Conservation (phyloP, 2,888 invertebrate genomes). For the Oscheius myriophilus region DNA sequence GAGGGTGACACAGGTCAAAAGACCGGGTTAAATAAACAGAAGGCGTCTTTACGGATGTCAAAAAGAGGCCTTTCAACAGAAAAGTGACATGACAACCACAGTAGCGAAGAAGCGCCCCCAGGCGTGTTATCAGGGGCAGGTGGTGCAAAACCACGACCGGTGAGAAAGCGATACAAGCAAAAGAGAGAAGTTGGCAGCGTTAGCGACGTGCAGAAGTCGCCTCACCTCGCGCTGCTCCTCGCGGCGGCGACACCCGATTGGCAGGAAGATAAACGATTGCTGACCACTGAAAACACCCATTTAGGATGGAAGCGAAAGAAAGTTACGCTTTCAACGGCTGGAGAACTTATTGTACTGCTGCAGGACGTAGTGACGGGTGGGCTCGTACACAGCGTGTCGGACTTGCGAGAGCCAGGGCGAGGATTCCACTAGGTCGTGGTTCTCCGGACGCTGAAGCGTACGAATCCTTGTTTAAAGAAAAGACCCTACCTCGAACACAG, state of each 20-base stretch:
- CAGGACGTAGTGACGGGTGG: constrained; percentile 44
- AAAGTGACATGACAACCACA: too few relatives aligned
- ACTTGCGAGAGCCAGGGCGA: constrained; percentile 40
- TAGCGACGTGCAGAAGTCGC: background rate
- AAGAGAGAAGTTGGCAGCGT: constrained; percentile 1
- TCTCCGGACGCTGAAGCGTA: constrained; percentile 28
- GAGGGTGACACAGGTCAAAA: too few relatives aligned
- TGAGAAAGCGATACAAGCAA: constrained; percentile 6
- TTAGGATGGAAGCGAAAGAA: background rate
- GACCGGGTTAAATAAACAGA: too few relatives aligned
- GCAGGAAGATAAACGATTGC: too few relatives aligned
- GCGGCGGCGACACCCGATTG: too few relatives aligned
- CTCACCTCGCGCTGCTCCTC: too few relatives aligned
- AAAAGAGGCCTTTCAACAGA: too few relatives aligned
- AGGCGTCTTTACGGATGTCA: too few relatives aligned
- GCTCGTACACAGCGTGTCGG: constrained; percentile 53
- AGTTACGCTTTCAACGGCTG: background rate
- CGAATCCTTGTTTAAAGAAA: background rate
- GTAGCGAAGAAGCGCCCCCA: too few relatives aligned
- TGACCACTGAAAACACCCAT: too few relatives aligned
- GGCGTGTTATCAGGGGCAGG: too few relatives aligned
- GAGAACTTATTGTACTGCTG: constrained; percentile 34
- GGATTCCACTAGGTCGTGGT: constrained; percentile 43
- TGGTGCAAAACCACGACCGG: too few relatives aligned
- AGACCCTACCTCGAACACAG: constrained; percentile 32